These are phyloP conservation scores for Calypte anna DNA, from an alignment of 2,113 vertebrate genomes.

Conservation along the genomic window DNA sequence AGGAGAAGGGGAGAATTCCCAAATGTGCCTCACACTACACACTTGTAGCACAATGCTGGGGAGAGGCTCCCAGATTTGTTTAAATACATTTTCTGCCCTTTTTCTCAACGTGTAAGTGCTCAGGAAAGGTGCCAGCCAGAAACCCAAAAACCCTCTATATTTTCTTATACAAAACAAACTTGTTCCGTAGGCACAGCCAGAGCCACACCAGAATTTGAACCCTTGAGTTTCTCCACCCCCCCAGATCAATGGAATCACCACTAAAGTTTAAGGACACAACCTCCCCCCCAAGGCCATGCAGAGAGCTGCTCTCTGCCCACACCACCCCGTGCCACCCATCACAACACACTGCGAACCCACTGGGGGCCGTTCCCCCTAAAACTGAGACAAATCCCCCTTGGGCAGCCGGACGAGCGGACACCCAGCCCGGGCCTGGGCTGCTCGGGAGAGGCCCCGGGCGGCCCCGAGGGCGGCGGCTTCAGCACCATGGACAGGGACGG, in stretches of 20 bases:
- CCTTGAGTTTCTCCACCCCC: neutral
- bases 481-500: constrained; percentile 64
- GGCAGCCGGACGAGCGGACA: rapidly evolving
- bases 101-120: neutral
- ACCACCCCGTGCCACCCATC: rapidly evolving
- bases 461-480: neutral
- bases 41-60: neutral
- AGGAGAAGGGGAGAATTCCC: no score
- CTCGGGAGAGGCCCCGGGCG: rapidly evolving
- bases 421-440: rapidly evolving
- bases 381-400: rapidly evolving
- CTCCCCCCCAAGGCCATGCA: rapidly evolving
- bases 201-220: neutral
- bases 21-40: neutral
- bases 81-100: neutral
- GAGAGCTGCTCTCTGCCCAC: neutral
- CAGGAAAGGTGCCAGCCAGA: neutral
- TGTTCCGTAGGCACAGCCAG: neutral
- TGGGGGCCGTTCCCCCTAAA: neutral
- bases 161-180: neutral
- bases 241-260: rapidly evolving
- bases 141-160: neutral
- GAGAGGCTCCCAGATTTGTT: neutral
- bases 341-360: rapidly evolving
- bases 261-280: neutral